Evolutionary conservation across 1,140 invertebrate species (phyloP).

Genomic region (Coptotermes formosanus): DNA sequence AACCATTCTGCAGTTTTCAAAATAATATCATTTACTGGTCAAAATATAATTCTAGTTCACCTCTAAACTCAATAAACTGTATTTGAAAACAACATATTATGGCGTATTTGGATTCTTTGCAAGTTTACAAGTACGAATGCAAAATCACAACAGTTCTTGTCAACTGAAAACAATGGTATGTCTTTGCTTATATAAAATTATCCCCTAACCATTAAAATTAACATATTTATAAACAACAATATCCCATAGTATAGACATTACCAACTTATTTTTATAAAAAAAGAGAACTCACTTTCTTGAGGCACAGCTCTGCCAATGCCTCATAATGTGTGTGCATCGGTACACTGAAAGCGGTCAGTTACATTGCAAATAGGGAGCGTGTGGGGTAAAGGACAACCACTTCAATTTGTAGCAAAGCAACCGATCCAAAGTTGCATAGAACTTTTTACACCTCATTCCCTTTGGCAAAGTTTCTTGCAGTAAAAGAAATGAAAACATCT

Average conservation of each 20-base stretch:
- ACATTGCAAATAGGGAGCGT: slow-evolving; percentile 5
- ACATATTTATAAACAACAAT: slow-evolving; percentile 36
- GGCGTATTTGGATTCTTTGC: not conserved
- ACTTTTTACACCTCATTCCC: not conserved
- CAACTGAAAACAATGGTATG: slow-evolving; percentile 34
- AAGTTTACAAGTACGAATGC: not conserved
- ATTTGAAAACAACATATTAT: not conserved
- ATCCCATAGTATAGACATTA: slow-evolving; percentile 20
- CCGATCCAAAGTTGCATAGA: slow-evolving; percentile 18
- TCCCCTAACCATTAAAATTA: slow-evolving; percentile 35
- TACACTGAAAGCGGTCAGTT: slow-evolving; percentile 14
- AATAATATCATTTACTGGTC: slow-evolving; percentile 27
- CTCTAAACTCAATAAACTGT: slow-evolving; percentile 25
- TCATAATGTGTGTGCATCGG: not conserved
- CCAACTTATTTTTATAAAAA: not conserved
- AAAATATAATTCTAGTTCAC: slow-evolving; percentile 1
- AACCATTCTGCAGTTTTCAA: slow-evolving; percentile 20
- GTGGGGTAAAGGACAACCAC: not conserved
- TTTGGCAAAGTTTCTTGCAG: not conserved
- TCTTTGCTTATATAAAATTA: slow-evolving; percentile 36
- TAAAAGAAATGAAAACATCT: slow-evolving; percentile 1
- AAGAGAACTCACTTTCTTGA: slow-evolving; percentile 15
- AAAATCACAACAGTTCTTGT: slow-evolving; percentile 27
- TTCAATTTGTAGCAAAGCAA: slow-evolving; percentile 27
- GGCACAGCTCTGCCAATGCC: not conserved